phyloP scores from a whole-genome alignment of 1,140 invertebrate genomes.

The Cydia fagiglandana region DNA sequence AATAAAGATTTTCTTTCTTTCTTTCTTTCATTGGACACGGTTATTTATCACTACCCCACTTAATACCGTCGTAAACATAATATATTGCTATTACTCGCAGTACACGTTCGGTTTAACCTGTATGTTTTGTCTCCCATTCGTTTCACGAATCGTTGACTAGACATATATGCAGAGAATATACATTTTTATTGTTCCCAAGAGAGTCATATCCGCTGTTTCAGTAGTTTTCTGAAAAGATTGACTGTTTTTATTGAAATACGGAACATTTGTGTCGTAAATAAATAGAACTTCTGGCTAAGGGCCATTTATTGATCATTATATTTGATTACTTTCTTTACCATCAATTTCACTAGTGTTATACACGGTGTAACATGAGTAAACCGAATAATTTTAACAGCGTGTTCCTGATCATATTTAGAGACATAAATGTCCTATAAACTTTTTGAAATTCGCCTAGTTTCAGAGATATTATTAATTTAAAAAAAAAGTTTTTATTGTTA shows the following conservation, averaged over 20 bases:
- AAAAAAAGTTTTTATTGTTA: too few relatives aligned
- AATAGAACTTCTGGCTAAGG: not conserved
- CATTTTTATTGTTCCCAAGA: not conserved
- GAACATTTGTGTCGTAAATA: not conserved
- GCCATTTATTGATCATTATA: not conserved
- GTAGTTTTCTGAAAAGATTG: not conserved
- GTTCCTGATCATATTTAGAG: too few relatives aligned
- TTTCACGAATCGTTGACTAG: slow-evolving; percentile 8
- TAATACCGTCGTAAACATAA: slow-evolving; percentile 19
- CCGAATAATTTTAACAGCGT: too few relatives aligned
- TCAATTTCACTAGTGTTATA: too few relatives aligned
- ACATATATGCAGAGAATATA: not conserved
- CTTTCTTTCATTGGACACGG: not conserved
- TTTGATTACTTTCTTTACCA: not conserved
- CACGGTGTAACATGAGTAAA: too few relatives aligned
- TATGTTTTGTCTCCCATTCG: slow-evolving; percentile 13
- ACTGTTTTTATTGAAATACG: not conserved
- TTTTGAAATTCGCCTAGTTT: too few relatives aligned
- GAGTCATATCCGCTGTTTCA: not conserved
- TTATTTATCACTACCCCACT: slow-evolving; percentile 18
- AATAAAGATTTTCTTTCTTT: too few relatives aligned
- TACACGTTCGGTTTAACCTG: slow-evolving; percentile 5
- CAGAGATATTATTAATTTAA: too few relatives aligned
- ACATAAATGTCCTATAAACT: too few relatives aligned
- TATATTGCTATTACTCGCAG: slow-evolving; percentile 11